Conservation (phyloP, 2,888 invertebrate genomes). For the Nephrotoma appendiculata region DNA sequence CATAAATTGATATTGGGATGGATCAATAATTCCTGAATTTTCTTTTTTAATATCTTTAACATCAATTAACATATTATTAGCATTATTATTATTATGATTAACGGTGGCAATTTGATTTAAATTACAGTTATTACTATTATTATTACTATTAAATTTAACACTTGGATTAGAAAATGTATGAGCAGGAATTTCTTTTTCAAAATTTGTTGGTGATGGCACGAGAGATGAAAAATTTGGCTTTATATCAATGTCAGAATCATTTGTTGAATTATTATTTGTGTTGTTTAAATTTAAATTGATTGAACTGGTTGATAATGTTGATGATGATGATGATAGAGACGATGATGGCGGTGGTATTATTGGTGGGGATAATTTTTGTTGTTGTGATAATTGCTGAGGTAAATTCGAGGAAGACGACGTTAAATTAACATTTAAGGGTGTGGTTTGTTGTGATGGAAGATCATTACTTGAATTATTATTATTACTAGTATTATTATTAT, state of each 20-base stretch:
- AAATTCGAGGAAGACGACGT: constrained; percentile 16
- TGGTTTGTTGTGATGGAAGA: constrained; percentile 26
- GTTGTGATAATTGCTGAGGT: constrained; percentile 10
- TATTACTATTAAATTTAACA: constrained; percentile 6
- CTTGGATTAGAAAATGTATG: constrained; percentile 33
- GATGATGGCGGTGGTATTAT: constrained; percentile 7
- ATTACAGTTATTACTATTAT: neutral
- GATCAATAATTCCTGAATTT: neutral
- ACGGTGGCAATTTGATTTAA: neutral
- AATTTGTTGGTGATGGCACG: constrained; percentile 30
- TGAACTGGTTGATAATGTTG: constrained; percentile 7
- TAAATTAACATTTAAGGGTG: constrained; percentile 16
- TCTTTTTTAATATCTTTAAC: neutral
- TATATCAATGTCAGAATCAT: constrained; percentile 19
- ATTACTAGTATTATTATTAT: neutral
- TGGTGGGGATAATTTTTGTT: constrained; percentile 7
- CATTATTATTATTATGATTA: neutral
- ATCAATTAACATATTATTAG: neutral
- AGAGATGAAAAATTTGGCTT: constrained; percentile 27
- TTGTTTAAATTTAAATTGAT: constrained; percentile 4
- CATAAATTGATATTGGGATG: constrained; percentile 39
- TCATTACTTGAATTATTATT: neutral
- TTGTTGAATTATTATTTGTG: neutral
- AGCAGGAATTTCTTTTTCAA: constrained; percentile 33
- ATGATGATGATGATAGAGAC: constrained; percentile 6